Evolutionary conservation across 1,140 invertebrate genomes (phyloP), one percentile per base, ranked within the genome.

Genomic region (Leguminivora glycinivorella): DNA sequence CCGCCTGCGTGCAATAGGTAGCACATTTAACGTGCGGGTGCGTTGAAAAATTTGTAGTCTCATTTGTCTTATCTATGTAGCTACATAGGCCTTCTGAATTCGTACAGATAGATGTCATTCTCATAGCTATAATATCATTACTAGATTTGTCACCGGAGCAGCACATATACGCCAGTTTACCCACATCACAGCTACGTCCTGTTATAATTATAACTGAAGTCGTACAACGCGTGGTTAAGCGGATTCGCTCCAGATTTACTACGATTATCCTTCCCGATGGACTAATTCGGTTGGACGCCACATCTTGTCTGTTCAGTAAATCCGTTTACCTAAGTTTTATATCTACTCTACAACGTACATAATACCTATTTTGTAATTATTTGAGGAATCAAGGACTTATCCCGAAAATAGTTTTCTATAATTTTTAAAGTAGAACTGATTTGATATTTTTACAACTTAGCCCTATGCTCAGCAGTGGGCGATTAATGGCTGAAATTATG

Each of bases 241-340:
- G 38, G 69, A 58, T 63, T 47, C 40, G 19, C 7, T 14, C n/a
- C 69, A 70, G 69, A 70, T 70, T 70, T 70, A 70, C 69, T 52
- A 34, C 25, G 69, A 70, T 70, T 70, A 70, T 70, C 69, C 58
- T 14, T 66, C 19, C 25, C 68, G 40, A 69, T 66, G 40, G 58
- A 66, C 58, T 70, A 52, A 70, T 66, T 12, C 69, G 47, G 47
- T 43, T 12, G 38, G 68, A 26, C 52, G 68, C 67, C 22, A 56
- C 17, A 52, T 52, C 58, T 63, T 31, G 26, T 63, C n/a, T 29
- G 6, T 31, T 63, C 14, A 17, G 19, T 43, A 47, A 47, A 47
- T 47, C 14, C 19, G 7, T 3, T n/a, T n/a, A n/a, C n/a, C n/a
- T 22, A 9, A 22, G 47, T 52, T 19, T 52, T 22, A 22, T 52